Percentiles rank a stretch among this genome's conserved stretches.
phyloP scores from a whole-genome alignment of 2,888 invertebrate species.

The Cantharis rufa region DNA sequence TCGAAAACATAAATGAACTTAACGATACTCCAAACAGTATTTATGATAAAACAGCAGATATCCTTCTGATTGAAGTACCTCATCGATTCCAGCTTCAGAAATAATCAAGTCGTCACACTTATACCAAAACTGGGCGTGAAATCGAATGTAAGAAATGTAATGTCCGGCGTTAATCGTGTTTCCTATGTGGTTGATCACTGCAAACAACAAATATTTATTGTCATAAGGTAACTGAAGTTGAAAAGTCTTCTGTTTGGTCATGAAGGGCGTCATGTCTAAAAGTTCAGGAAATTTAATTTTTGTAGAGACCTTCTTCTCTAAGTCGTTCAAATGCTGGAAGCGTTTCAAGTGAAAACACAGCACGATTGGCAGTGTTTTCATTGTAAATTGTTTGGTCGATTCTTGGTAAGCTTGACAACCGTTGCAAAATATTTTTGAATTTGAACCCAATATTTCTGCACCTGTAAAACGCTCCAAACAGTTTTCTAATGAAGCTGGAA shows the following conservation, averaged over 20 bases:
- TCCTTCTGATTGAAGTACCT: conserved; percentile 95
- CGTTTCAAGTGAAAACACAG: conserved; percentile 96
- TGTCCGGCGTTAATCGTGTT: conserved; percentile 87
- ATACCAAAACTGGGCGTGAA: conserved; percentile 91
- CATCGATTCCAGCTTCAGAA: conserved; percentile 82
- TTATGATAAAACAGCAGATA: conserved; percentile 97
- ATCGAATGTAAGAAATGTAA: conserved; percentile 93
- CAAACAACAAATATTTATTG: conserved; percentile 90
- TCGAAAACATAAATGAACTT: conserved; percentile 25
- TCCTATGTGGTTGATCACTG: conserved; percentile 95
- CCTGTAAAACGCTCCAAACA: conserved; percentile 92
- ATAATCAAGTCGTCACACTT: conserved; percentile 97
- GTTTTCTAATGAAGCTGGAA: conserved; percentile 81
- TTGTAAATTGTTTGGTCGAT: conserved; percentile 92
- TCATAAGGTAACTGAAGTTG: conserved; percentile 57
- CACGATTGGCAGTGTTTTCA: conserved; percentile 93
- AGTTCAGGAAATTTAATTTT: conserved; percentile 93
- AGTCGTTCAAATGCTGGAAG: conserved; percentile 84
- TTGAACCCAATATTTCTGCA: conserved; percentile 89
- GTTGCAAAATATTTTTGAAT: conserved; percentile 91
- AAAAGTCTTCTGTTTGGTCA: conserved; percentile 60
- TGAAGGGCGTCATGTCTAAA: conserved; percentile 96
- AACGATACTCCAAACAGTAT: conserved; percentile 86
- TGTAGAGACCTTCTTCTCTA: conserved; percentile 89
- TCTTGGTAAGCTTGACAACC: conserved; percentile 89